Conservation (phyloP, 2,888 invertebrate species). For the Philereme vetulata region DNA sequence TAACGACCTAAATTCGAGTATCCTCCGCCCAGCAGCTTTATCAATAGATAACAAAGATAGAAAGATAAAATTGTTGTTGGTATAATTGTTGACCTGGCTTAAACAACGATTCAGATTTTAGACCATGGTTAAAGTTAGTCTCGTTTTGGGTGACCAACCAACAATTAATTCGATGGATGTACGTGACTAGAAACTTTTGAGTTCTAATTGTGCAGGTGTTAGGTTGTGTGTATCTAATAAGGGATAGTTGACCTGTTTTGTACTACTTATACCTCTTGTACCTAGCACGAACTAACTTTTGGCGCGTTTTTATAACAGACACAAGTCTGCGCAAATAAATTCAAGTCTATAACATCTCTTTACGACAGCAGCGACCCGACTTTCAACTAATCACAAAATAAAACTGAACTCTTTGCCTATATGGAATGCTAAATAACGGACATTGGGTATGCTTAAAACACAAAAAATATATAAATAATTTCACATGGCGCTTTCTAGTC, state of each 20-base stretch:
- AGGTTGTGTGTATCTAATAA: constrained; percentile 23
- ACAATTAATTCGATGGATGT: constrained; percentile 8
- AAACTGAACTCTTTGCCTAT: too few species aligned
- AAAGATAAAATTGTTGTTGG: constrained; percentile 74
- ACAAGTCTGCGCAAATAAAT: too few species aligned
- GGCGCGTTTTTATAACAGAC: too few species aligned
- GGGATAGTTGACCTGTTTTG: constrained; percentile 26
- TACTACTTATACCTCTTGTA: too few species aligned
- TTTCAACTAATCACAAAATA: too few species aligned
- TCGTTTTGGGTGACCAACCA: constrained; percentile 33
- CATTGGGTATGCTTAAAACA: too few species aligned
- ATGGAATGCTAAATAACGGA: too few species aligned
- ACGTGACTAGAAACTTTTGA: constrained; percentile 56
- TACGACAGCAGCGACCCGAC: too few species aligned
- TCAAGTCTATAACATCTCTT: too few species aligned
- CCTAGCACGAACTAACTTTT: too few species aligned
- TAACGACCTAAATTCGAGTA: constrained; percentile 74
- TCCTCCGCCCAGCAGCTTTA: constrained; percentile 65
- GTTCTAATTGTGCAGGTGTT: constrained; percentile 56
- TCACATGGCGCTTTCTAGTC: too few species aligned
- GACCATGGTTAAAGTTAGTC: constrained; percentile 13
- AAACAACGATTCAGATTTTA: constrained; percentile 28
- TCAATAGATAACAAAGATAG: constrained; percentile 80
- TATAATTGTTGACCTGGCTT: constrained; percentile 48
- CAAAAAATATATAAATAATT: too few species aligned